A percentile compares a stretch with the other conserved stretches of the same genome.
These are phyloP conservation scores for Psittacula cyanocephala DNA, from an alignment of 2,113 vertebrate species.

Conservation along the genomic window DNA sequence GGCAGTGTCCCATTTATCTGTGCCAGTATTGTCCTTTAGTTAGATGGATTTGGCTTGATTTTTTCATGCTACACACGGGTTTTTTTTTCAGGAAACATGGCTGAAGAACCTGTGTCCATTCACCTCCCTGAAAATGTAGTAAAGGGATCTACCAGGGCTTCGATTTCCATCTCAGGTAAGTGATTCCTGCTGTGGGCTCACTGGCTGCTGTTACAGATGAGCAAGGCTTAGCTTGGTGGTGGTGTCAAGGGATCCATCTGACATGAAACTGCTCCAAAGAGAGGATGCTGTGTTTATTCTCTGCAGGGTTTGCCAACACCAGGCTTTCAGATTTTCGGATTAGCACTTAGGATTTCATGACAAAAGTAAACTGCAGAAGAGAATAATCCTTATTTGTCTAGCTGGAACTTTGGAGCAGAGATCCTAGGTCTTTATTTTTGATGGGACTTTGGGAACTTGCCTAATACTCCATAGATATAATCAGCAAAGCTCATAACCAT, in stretches of 20 bases:
- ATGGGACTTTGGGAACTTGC: not conserved
- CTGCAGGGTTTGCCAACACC: not conserved
- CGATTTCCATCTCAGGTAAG: constrained; percentile 53
- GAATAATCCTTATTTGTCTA: not conserved
- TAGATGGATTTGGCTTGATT: not conserved
- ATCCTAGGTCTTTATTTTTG: not conserved
- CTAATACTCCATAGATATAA: not conserved
- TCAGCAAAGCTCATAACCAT: not conserved
- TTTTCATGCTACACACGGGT: not conserved
- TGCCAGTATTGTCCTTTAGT: not conserved
- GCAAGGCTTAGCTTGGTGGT: not conserved
- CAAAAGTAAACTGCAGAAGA: not conserved
- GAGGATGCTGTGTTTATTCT: not conserved
- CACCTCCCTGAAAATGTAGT: constrained; percentile 36
- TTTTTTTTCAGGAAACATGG: constrained; percentile 19
- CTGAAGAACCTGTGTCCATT: constrained; percentile 50
- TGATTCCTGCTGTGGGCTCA: not conserved
- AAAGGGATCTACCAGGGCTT: constrained; percentile 59
- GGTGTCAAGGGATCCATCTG: not conserved
- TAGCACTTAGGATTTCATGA: not conserved
- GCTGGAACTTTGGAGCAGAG: not conserved
- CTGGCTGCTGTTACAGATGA: not conserved
- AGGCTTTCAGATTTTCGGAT: not conserved
- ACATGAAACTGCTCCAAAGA: not conserved
- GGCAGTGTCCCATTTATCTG: not conserved